Conservation (phyloP, 2,797 vertebrate genomes). For the Limnodromus scolopaceus region DNA sequence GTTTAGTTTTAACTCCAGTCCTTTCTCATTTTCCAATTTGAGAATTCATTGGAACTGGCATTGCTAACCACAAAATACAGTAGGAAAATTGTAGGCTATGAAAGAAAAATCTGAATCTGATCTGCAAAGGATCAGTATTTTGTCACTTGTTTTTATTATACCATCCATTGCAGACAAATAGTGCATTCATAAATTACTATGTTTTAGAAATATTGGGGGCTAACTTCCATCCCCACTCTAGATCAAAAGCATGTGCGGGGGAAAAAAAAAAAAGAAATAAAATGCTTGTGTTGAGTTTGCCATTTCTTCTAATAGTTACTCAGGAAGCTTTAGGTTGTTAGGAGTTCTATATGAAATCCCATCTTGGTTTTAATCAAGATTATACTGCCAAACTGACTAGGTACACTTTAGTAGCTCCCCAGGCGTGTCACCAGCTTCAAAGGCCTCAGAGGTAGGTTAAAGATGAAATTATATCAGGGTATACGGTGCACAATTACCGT, state of each 20-base stretch:
- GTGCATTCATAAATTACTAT: conserved; percentile 10
- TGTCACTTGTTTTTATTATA: conserved; percentile 39
- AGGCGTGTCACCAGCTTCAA: not conserved
- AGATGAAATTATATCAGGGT: not conserved
- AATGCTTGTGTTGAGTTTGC: not conserved
- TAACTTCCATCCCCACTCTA: not conserved
- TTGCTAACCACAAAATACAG: conserved; percentile 1
- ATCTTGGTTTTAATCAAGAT: conserved; percentile 1
- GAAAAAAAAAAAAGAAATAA: not conserved
- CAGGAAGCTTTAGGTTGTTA: not conserved
- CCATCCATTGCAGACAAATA: not conserved
- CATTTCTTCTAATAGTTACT: not conserved
- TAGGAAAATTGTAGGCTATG: not conserved
- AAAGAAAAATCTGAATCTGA: not conserved
- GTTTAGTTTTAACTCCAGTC: not conserved
- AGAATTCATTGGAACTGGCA: conserved; percentile 23
- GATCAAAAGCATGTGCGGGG: conserved; percentile 3
- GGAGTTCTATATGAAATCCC: not conserved
- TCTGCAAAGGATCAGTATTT: not conserved
- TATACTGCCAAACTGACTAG: not conserved
- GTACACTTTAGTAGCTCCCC: not conserved
- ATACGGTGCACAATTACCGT: not conserved
- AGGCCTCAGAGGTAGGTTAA: not conserved
- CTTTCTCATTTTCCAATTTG: not conserved
- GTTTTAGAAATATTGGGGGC: not conserved